Base-by-base conservation (phyloP, 2,888 invertebrate species). In the Epirrita christyi region DNA sequence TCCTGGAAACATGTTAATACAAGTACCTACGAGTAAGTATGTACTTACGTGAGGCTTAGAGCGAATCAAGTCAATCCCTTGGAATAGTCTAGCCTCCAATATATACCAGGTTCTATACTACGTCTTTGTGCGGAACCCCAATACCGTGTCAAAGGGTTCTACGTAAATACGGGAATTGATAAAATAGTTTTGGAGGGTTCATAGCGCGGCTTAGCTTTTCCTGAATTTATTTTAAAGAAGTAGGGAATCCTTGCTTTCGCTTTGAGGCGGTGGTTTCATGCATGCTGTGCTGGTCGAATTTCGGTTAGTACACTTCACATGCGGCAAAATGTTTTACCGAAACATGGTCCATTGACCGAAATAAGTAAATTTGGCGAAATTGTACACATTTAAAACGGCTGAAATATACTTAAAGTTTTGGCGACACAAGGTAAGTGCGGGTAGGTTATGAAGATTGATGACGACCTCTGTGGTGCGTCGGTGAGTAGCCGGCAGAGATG, bases 121-220 rank as follows among this genome's bases (percentile, higher is more conserved):
- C 52, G 59, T 64, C 66, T 71, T 66, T 63, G 55, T 63, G 56
- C 45, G 49, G 43, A 48, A 46, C 40, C 46, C 49, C 58, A 52
- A 49, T 51, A 55, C 63, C 53, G 48, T 61, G 65, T 67, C 63
- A 64, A 64, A 70, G 67, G 66, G 58, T 63, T 67, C 53, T 27
- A 59, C 44, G 59, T 47, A 51, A 64, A 64, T 56, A 64, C 54
- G 45, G 49, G 45, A 59, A 64, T 55, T 61, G 59, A 59, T 59
- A 47, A 52, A 63, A 61, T 63, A 61, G 52, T 53, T 13, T 58
- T 36, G 37, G 45, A 48, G 38, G 42, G 38, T 44, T 52, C 52
- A 47, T 10, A 15, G 46, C 50, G 37, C 42, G 47, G 51, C 42
- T 29, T 34, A 11, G 37, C 6, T 14, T 41, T 48, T 42, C 36